Percentiles rank a stretch among this genome's conserved stretches.
These are phyloP conservation scores for Mesopsocus fuscifrons DNA, from an alignment of 2,888 invertebrate species.

Conservation along the genomic window DNA sequence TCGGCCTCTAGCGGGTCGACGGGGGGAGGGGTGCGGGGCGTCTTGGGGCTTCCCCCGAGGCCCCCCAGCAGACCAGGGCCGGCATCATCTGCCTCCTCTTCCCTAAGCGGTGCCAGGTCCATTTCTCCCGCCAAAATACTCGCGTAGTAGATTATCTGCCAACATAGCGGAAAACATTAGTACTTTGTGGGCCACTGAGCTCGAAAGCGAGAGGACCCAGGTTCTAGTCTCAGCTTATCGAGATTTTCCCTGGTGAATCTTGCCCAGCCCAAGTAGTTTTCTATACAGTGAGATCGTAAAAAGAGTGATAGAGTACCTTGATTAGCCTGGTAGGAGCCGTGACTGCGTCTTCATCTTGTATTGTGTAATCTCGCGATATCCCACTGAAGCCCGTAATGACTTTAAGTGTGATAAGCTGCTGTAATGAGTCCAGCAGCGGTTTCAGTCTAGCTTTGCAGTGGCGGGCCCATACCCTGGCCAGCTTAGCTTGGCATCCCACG, in stretches of 20 bases:
- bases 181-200: neutral
- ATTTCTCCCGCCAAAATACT: slow-evolving; percentile 67
- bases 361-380: slow-evolving; percentile 47
- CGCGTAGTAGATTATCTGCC: slow-evolving; percentile 66
- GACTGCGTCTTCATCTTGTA: slow-evolving; percentile 72
- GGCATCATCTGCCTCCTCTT: slow-evolving; percentile 34
- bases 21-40: slow-evolving; percentile 15
- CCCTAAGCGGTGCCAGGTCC: slow-evolving; percentile 38
- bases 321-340: slow-evolving; percentile 73
- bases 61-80: too few relatives aligned
- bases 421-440: slow-evolving; percentile 53
- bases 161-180: slow-evolving; percentile 11
- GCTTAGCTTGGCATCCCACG: slow-evolving; percentile 46
- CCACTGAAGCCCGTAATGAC: slow-evolving; percentile 47
- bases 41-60: slow-evolving; percentile 22
- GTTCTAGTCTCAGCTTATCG: too few relatives aligned
- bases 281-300: too few relatives aligned
- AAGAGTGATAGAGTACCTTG: too few relatives aligned
- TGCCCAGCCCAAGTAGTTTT: too few relatives aligned
- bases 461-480: slow-evolving; percentile 63
- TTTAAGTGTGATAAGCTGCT: slow-evolving; percentile 71
- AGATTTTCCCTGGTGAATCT: too few relatives aligned
- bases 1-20: slow-evolving; percentile 41
- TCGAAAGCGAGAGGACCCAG: too few relatives aligned
- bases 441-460: slow-evolving; percentile 42